Percentiles rank a stretch among this genome's conserved stretches.
Evolutionary conservation across 2,888 invertebrate genomes (phyloP).

Genomic region (Cantharis rufa): DNA sequence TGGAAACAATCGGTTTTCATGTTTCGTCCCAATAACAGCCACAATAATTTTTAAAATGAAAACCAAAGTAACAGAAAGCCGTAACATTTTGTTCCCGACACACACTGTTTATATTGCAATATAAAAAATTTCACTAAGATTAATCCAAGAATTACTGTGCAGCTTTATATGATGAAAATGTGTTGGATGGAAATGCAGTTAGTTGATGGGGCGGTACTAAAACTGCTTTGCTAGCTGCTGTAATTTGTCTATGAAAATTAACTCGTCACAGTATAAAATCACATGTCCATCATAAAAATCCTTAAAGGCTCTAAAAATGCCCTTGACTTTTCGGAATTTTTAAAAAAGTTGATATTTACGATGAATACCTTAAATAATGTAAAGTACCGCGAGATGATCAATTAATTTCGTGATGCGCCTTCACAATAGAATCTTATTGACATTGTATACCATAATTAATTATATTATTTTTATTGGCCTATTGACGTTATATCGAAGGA

Average conservation of each 20-base stretch:
- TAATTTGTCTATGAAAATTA: background rate
- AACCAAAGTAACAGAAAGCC: background rate
- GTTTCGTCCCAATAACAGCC: background rate
- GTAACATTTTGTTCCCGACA: background rate
- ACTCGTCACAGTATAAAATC: background rate
- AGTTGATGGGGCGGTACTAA: background rate
- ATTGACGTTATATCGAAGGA: background rate
- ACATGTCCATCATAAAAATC: background rate
- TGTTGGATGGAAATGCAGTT: too few relatives aligned
- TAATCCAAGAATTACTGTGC: background rate
- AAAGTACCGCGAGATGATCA: background rate
- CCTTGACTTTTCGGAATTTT: background rate
- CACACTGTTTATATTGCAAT: background rate
- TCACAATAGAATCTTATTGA: background rate
- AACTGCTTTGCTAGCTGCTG: background rate
- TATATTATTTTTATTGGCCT: background rate
- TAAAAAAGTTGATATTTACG: background rate
- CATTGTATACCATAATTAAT: background rate
- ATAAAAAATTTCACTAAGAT: background rate
- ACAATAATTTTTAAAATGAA: background rate
- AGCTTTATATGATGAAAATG: background rate
- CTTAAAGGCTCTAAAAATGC: background rate
- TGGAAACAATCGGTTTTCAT: background rate
- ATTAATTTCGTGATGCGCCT: background rate
- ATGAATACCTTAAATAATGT: background rate